Base-by-base conservation (phyloP, 1,140 invertebrate species). In the Cotesia glomerata region DNA sequence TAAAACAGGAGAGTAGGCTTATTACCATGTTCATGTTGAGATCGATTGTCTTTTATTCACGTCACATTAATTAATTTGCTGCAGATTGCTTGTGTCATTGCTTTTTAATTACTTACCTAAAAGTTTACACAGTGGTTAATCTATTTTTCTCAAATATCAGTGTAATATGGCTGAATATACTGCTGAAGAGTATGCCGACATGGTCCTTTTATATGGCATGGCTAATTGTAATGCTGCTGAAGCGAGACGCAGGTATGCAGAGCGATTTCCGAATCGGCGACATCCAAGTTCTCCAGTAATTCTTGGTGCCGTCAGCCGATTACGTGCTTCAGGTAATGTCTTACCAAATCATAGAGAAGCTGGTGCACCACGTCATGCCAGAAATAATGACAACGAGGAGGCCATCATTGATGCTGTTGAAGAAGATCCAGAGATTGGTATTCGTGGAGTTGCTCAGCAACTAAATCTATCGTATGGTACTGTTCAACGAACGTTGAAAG, bases 401-500 rank as follows among this genome's bases (percentile, higher is more conserved):
- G 11, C n/a, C 18, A 64, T 64, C 34, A n/a, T 71, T 8, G 14
- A 16, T 1, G 54, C 11, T 13, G 61, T 64, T 11, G 49, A n/a
- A 4, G 7, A 54, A n/a, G 59, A 71, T 56, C 69, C 69, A 8
- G 63, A 61, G 2, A 14, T 9, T 4, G 13, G 45, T 5, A 64
- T 63, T 36, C 61, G 61, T 11, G 34, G 13, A 11, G 49, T 65
- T n/a, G 45, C 61, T 13, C 39, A 59, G n/a, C 5, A 13, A 9
- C n/a, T 71, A 51, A 13, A 56, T 14, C 49, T 64, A 8, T 32
- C 13, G 7, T 71, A 71, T 32, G 34, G 61, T 13, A 64, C 61
- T 4, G 62, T 65, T 9, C 61, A 71, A 63, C 16, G 69, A 11
- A 71, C 61, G 5, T 54, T 71, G 61, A 36, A 32, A 16, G 14